A percentile compares a stretch with the other conserved stretches of the same genome.
Evolutionary conservation across 2,797 vertebrate genomes (phyloP).

Genomic region (Synaphobranchus kaupii): DNA sequence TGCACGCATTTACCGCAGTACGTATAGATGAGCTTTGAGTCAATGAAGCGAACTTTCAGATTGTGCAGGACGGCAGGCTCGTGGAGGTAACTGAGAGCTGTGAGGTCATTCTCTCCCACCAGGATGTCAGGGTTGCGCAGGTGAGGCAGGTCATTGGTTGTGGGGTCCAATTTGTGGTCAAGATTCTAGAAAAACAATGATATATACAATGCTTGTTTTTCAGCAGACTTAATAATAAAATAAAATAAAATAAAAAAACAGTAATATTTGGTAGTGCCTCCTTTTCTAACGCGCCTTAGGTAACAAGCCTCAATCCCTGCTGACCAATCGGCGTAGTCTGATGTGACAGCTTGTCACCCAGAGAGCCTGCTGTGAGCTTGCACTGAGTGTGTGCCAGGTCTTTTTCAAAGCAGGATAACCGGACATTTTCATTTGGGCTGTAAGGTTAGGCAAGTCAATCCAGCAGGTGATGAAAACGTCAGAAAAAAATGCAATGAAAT

Average conservation of each 20-base stretch:
- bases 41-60: slow-evolving; percentile 95
- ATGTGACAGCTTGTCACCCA: background rate
- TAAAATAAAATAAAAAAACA: background rate
- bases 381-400: background rate
- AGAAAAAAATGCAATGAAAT: background rate
- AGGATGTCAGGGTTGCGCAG: slow-evolving; percentile 96
- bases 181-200: slow-evolving; percentile 72
- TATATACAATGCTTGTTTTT: background rate
- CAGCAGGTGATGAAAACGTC: background rate
- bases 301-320: background rate
- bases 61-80: slow-evolving; percentile 97
- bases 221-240: background rate
- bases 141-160: slow-evolving; percentile 90
- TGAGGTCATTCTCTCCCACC: slow-evolving; percentile 98
- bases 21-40: slow-evolving; percentile 98
- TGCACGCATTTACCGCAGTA: slow-evolving; percentile 85
- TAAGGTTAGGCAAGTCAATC: background rate
- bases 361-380: background rate
- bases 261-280: background rate
- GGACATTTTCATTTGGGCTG: slow-evolving; percentile 5
- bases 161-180: slow-evolving; percentile 85
- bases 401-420: background rate
- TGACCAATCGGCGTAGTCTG: background rate
- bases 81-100: slow-evolving; percentile 96
- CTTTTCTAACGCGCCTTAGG: background rate